Evolutionary conservation across 1,140 invertebrate genomes (phyloP).

Genomic region (Panulirus ornatus): DNA sequence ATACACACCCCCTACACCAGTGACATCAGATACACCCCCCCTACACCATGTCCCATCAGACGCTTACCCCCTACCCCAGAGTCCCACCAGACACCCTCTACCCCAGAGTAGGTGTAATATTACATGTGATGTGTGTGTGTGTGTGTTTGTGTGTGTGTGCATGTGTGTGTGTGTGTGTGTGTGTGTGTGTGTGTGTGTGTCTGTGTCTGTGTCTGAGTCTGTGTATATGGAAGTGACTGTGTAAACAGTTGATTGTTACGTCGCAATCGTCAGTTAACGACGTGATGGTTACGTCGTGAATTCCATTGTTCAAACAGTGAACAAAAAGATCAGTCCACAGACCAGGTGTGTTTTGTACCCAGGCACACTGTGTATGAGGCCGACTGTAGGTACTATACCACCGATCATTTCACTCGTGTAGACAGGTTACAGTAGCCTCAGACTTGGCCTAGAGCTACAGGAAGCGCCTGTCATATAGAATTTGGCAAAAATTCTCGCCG

Average conservation of each 20-base stretch:
- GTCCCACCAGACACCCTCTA: background rate
- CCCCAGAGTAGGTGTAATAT: background rate
- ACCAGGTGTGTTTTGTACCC: background rate
- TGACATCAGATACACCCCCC: background rate
- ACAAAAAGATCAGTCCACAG: background rate
- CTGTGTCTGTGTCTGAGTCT: background rate
- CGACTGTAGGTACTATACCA: too few species aligned
- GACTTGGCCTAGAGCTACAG: too few species aligned
- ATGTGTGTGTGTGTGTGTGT: constrained; percentile 29
- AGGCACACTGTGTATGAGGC: background rate
- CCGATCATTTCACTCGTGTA: too few species aligned
- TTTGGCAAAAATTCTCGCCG: too few species aligned
- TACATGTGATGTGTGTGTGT: too few species aligned
- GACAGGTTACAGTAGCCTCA: too few species aligned
- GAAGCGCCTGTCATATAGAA: too few species aligned
- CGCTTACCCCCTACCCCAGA: background rate
- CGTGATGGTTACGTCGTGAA: too few species aligned
- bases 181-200: constrained; percentile 29
- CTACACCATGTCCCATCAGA: background rate
- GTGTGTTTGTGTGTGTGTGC: too few species aligned
- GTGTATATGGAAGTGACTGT: background rate
- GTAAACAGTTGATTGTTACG: background rate
- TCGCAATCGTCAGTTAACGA: background rate
- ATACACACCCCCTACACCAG: background rate
- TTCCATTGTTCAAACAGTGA: too few species aligned